These are phyloP conservation scores for Cervus canadensis DNA, from an alignment of 2,113 vertebrate genomes.

Conservation along the genomic window DNA sequence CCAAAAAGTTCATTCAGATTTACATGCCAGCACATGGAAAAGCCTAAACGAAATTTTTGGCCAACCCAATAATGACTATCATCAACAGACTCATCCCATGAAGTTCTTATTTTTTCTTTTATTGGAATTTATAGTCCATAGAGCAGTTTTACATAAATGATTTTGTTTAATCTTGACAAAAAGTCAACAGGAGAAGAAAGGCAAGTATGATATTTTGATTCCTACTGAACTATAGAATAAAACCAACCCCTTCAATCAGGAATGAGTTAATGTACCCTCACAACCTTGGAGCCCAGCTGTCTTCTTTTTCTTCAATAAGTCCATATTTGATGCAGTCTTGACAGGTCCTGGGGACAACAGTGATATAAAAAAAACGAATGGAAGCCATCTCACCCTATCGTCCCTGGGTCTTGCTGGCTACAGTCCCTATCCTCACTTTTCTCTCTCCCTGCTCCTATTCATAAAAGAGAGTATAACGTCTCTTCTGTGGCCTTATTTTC, in stretches of 20 bases:
- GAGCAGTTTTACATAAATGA: not conserved
- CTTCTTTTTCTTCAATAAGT: not conserved
- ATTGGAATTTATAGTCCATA: not conserved
- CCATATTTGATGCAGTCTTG: not conserved
- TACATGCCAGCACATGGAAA: not conserved
- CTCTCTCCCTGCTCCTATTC: not conserved
- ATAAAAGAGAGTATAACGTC: not conserved
- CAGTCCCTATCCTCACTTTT: not conserved
- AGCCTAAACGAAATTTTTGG: not conserved
- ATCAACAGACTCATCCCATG: not conserved
- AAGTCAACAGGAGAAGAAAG: not conserved
- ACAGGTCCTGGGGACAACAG: not conserved
- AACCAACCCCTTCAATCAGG: not conserved
- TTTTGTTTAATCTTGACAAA: constrained; percentile 38
- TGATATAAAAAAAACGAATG: not conserved
- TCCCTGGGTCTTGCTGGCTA: not conserved
- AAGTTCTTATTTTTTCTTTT: not conserved
- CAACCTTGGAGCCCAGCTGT: not conserved
- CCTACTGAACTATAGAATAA: not conserved
- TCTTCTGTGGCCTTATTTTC: not conserved
- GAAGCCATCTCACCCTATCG: not conserved
- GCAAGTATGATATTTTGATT: not conserved
- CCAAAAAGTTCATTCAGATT: not conserved
- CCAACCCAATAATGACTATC: not conserved
- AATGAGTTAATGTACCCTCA: not conserved